Evolutionary conservation across 2,113 vertebrate species (phyloP), one percentile per base, ranked within the genome.

Genomic region (Daboia siamensis): DNA sequence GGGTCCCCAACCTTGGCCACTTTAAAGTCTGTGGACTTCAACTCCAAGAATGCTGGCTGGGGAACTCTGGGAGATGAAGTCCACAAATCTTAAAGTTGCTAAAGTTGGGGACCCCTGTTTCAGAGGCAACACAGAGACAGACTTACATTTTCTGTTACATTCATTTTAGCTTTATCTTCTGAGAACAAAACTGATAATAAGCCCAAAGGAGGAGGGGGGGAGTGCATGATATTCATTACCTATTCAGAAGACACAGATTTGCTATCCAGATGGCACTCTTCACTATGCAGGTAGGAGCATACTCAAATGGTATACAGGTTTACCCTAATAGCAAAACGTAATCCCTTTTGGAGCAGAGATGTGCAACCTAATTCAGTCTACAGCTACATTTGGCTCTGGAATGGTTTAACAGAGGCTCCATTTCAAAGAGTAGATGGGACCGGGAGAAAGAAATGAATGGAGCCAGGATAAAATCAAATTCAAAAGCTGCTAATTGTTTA

Each of bases 191-290:
- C 88, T 7, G 86, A 61, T 57, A 29, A 86, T 69, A 89, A 59
- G 26, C 23, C 80, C 86, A 0, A 0, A n/a, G 55, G 5, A 21
- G 5, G 20, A 12, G 29, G 26, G 13, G 29, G 11, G 1, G 3
- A n/a, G 10, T 33, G 64, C 15, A 33, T n/a, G 29, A 7, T 52
- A 48, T 46, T 94, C 69, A 84, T 0, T 1, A 92, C 56, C 88
- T 94, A 84, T 3, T 64, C 29, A 84, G 39, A 74, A 51, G 95
- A 91, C 91, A 85, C 0, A 6, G 23, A 90, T 44, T 93, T 95
- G 44, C 57, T n/a, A 29, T 26, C 69, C 39, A 17, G 9, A n/a
- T 87, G 6, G 21, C 17, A 69, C 48, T 88, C 57, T 39, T 54
- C 59, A 69, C 48, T 51, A 51, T 39, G 48, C 17, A 91, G 1